Base-by-base conservation (phyloP, 1,140 invertebrate species). In the Papilio machaon region DNA sequence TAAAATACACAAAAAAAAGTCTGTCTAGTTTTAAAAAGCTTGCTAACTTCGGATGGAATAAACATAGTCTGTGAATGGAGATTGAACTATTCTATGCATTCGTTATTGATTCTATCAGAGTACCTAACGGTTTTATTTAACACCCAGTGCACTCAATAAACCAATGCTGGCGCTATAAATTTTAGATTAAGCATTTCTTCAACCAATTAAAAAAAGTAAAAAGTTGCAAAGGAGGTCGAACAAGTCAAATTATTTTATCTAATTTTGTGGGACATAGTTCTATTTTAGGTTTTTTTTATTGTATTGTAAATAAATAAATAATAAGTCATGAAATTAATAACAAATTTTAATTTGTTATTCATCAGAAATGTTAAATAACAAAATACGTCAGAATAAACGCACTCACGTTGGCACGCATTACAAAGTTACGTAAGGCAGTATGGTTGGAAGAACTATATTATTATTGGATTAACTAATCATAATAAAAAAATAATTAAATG, bases 81-180 rank as follows among this genome's bases (percentile, higher is more conserved):
- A 70, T 30, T 35, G 64, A 70, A 70, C 64, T 70, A 70, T 70
- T 70, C 64, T 70, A 70, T 70, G 64, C 64, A 70, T 70, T 70
- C 64, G 64, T 70, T 70, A 70, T 70, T 70, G 23, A 70, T 70
- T 70, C 64, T 35, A 70, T 70, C 64, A 35, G 64, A 13, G 13
- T 30, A 70, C 4, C 64, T 38, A 70, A 70, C 64, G 30, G 64
- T 38, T 70, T 70, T 70, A 70, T 70, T 70, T 35, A 70, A 38
- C 64, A 23, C 64, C 60, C 64, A 30, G 30, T 67, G 64, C 64
- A 70, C 13, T 8, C 30, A 70, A 58, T 64, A 67, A 15, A 67
- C 30, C 4, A 17, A 67, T 35, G 11, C 19, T n/a, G 13, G 9
- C 23, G 7, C 64, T 67, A 67, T 67, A 67, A 67, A 67, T 67